Conservation (phyloP, 1,140 invertebrate genomes). For the Amyelois transitella region DNA sequence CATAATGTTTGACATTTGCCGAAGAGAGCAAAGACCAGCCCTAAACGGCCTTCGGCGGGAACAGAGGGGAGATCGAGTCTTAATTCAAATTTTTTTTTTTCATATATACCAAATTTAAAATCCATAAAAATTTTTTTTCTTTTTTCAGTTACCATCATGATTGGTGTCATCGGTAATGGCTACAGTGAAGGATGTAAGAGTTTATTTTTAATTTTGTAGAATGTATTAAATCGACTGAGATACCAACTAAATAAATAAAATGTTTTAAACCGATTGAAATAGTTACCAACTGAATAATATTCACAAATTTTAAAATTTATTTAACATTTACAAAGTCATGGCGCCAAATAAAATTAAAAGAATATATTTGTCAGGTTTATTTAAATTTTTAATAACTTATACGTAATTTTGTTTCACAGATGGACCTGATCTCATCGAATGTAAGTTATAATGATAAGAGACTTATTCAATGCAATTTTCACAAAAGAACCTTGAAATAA, state of each 20-base stretch:
- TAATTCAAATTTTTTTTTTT: too few species aligned
- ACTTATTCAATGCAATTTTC: too few species aligned
- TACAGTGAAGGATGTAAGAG: not conserved
- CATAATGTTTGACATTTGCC: too few species aligned
- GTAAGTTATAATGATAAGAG: conserved; percentile 1
- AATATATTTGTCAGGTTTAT: not conserved
- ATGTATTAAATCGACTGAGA: too few species aligned
- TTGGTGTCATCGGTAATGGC: not conserved
- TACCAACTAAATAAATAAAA: too few species aligned
- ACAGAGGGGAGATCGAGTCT: too few species aligned
- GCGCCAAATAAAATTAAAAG: not conserved
- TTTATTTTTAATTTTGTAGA: not conserved
- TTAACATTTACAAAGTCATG: not conserved
- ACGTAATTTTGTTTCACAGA: not conserved
- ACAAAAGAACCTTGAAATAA: too few species aligned
- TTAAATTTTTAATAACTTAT: not conserved
- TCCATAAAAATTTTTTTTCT: not conserved
- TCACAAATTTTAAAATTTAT: not conserved
- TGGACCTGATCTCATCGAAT: not conserved
- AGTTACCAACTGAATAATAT: too few species aligned
- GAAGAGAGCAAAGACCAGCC: too few species aligned
- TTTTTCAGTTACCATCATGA: not conserved
- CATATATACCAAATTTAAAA: too few species aligned
- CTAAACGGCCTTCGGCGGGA: too few species aligned
- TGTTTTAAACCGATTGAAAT: too few species aligned